Conservation (phyloP, 2,888 invertebrate species). For the Eristalis intricaria region DNA sequence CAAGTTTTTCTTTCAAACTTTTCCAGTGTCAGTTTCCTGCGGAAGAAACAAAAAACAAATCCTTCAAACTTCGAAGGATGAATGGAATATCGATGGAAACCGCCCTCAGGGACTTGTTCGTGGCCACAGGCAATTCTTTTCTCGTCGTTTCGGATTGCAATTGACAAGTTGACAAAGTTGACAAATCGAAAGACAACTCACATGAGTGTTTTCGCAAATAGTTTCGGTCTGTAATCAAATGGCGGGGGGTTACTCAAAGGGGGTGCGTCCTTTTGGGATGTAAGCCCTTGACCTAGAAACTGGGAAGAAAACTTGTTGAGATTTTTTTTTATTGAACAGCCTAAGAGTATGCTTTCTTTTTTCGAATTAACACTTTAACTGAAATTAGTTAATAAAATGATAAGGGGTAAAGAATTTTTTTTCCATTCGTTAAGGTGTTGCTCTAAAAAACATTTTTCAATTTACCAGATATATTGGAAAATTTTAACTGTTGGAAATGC, state of each 20-base stretch:
- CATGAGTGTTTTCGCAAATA: not conserved
- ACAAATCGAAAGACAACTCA: not conserved
- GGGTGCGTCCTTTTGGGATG: not conserved
- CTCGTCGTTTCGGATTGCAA: not conserved
- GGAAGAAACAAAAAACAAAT: not conserved
- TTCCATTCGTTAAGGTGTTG: too few relatives aligned
- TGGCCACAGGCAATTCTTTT: not conserved
- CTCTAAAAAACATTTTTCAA: too few relatives aligned
- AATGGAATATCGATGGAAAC: not conserved
- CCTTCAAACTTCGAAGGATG: not conserved
- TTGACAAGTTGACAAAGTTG: not conserved
- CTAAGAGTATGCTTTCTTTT: not conserved
- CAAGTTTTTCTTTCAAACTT: not conserved
- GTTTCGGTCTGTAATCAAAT: not conserved
- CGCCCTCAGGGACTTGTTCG: not conserved
- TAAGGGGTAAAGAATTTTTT: too few relatives aligned
- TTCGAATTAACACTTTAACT: not conserved
- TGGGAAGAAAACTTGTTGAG: not conserved
- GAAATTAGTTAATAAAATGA: too few relatives aligned
- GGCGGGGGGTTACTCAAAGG: too few relatives aligned
- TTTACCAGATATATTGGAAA: too few relatives aligned
- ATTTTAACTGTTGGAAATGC: too few relatives aligned
- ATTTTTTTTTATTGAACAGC: not conserved
- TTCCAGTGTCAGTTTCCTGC: not conserved
- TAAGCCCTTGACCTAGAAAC: too few relatives aligned